These are phyloP conservation scores for Moxostoma hubbsi DNA, from an alignment of 2,797 vertebrate genomes.

Conservation along the genomic window DNA sequence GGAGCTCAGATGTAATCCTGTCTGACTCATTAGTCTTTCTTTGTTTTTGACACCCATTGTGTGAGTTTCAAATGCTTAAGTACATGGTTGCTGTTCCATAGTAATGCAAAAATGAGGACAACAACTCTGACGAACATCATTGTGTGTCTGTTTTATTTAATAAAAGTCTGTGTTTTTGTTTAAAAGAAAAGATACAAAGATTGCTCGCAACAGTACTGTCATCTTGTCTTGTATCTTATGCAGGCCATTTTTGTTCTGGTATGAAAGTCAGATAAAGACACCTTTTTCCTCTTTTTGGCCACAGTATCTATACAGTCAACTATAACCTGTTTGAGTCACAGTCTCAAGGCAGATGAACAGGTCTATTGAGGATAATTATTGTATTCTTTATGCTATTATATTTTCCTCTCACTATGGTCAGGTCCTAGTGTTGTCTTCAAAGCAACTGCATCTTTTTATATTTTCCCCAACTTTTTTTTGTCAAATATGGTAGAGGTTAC, in stretches of 20 bases:
- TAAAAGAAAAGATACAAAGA: neutral
- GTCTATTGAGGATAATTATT: constrained; percentile 47
- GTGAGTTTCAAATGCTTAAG: neutral
- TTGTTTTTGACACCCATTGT: constrained; percentile 21
- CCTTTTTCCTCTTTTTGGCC: constrained; percentile 1
- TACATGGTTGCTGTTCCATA: neutral
- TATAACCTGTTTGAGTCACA: neutral
- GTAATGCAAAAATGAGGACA: neutral
- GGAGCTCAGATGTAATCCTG: neutral
- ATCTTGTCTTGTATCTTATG: neutral
- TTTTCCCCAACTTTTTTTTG: neutral
- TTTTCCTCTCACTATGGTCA: constrained; percentile 31
- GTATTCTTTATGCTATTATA: constrained; percentile 25
- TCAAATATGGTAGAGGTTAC: neutral
- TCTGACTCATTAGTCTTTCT: neutral
- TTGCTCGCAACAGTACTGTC: neutral
- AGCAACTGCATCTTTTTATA: neutral
- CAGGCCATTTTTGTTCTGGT: constrained; percentile 12
- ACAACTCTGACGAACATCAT: too few species aligned
- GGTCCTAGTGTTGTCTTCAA: constrained; percentile 8
- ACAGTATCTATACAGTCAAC: neutral
- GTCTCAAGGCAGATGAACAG: constrained; percentile 48
- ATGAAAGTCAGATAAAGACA: constrained; percentile 6
- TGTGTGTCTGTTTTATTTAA: neutral
- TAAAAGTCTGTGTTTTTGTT: neutral